phyloP scores from a whole-genome alignment of 2,797 vertebrate genomes.

The Apogon talboti region DNA sequence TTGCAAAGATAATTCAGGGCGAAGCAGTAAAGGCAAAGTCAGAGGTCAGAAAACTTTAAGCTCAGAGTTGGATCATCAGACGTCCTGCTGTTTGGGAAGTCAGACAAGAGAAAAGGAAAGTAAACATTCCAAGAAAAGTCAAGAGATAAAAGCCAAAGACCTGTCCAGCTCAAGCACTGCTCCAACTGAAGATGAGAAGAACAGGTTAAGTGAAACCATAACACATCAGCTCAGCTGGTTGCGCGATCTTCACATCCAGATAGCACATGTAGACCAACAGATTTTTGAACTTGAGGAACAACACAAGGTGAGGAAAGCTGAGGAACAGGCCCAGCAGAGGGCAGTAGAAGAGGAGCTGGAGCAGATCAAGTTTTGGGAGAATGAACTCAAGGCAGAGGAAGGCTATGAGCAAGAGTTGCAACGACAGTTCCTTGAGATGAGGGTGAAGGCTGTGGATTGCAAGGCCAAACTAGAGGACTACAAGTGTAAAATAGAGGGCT shows the following conservation, averaged over 20 bases:
- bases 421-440: slow-evolving; percentile 81
- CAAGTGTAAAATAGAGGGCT: slow-evolving; percentile 57
- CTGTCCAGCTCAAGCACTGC: slow-evolving; percentile 1
- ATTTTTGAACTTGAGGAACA: slow-evolving; percentile 74
- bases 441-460: slow-evolving; percentile 70
- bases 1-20: slow-evolving; percentile 38
- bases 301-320: slow-evolving; percentile 33
- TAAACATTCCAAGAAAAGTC: slow-evolving; percentile 47
- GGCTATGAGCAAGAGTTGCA: slow-evolving; percentile 79
- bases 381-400: slow-evolving; percentile 82
- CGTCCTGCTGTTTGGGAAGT: slow-evolving; percentile 74
- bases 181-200: slow-evolving; percentile 53
- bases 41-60: slow-evolving; percentile 60
- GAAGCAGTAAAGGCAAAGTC: slow-evolving; percentile 44
- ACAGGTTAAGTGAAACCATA: slow-evolving; percentile 65
- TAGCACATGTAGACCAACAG: slow-evolving; percentile 54
- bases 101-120: slow-evolving; percentile 47
- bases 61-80: slow-evolving; percentile 67
- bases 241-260: slow-evolving; percentile 72
- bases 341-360: slow-evolving; percentile 70
- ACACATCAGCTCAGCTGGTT: slow-evolving; percentile 68
- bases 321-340: slow-evolving; percentile 48
- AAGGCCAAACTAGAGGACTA: slow-evolving; percentile 80
- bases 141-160: neutral
- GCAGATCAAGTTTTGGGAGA: slow-evolving; percentile 83